Evolutionary conservation across 2,888 invertebrate species (phyloP).

Genomic region (Trissoscelio sp.): DNA sequence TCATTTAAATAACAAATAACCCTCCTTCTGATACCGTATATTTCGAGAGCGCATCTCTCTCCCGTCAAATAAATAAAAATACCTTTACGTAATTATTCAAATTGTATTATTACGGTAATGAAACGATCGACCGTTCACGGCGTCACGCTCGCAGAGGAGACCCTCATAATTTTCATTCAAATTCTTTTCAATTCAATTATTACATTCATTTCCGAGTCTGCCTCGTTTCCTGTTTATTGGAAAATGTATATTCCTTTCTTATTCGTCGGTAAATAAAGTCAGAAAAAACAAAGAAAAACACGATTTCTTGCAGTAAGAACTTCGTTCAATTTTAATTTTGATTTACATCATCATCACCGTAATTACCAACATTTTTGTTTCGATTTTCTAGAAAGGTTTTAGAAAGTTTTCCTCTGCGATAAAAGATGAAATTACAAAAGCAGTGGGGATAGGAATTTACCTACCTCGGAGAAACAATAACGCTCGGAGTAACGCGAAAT

Average conservation of each 20-base stretch:
- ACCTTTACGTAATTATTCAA: constrained; percentile 48
- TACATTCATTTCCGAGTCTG: constrained; percentile 77
- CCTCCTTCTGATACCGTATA: constrained; percentile 9
- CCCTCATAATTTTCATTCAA: constrained; percentile 61
- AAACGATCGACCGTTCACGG: constrained; percentile 52
- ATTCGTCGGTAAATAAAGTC: too few relatives aligned
- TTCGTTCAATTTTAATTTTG: too few relatives aligned
- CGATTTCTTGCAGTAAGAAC: too few relatives aligned
- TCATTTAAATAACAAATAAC: constrained; percentile 29
- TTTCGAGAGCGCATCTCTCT: constrained; percentile 18
- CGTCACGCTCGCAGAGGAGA: constrained; percentile 40
- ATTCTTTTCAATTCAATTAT: constrained; percentile 74
- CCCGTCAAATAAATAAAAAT: constrained; percentile 42
- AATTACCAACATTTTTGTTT: constrained; percentile 14
- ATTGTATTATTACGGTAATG: constrained; percentile 59
- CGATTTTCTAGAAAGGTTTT: constrained; percentile 51
- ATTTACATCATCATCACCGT: neutral
- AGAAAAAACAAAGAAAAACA: constrained; percentile 22
- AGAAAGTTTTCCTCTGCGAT: constrained; percentile 72
- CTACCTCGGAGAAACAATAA: constrained; percentile 38
- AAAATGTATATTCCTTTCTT: constrained; percentile 52
- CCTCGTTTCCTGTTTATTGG: constrained; percentile 75
- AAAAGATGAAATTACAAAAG: neutral
- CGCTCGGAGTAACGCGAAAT: constrained; percentile 10
- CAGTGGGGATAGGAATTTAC: constrained; percentile 36